Evolutionary conservation across 2,888 invertebrate species (phyloP).

Genomic region (Polyommatus iphigenia): DNA sequence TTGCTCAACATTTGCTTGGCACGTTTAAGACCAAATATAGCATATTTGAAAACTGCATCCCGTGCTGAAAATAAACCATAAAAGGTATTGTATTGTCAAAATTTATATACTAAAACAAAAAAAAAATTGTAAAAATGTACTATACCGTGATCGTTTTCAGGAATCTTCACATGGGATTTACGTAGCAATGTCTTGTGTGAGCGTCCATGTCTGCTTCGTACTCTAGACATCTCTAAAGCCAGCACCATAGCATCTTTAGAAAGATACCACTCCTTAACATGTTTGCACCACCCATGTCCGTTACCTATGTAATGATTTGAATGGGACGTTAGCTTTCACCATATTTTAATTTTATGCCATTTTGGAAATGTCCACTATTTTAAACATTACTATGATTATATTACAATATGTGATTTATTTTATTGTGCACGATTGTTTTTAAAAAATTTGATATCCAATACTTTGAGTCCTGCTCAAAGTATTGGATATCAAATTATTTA

Average conservation of each 20-base stretch:
- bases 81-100: background rate
- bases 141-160: conserved; percentile 68
- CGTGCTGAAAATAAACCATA: conserved; percentile 52
- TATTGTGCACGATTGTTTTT: too few species aligned
- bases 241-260: conserved; percentile 81
- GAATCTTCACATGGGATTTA: conserved; percentile 80
- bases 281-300: conserved; percentile 83
- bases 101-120: background rate
- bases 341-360: background rate
- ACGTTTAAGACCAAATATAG: conserved; percentile 75
- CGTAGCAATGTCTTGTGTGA: conserved; percentile 86
- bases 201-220: conserved; percentile 83
- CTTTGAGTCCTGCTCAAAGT: too few species aligned
- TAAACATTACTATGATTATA: too few species aligned
- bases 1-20: conserved; percentile 67
- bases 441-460: too few species aligned
- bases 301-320: conserved; percentile 53
- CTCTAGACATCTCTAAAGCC: conserved; percentile 82
- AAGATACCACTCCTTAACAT: conserved; percentile 83
- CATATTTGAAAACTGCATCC: conserved; percentile 72
- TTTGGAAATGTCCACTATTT: too few species aligned
- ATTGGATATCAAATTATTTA: too few species aligned
- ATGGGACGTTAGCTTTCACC: background rate
- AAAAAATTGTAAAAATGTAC: background rate
- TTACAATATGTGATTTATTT: too few species aligned